Evolutionary conservation across 2,888 invertebrate species (phyloP).

Genomic region (Meiosimyza platycephala): DNA sequence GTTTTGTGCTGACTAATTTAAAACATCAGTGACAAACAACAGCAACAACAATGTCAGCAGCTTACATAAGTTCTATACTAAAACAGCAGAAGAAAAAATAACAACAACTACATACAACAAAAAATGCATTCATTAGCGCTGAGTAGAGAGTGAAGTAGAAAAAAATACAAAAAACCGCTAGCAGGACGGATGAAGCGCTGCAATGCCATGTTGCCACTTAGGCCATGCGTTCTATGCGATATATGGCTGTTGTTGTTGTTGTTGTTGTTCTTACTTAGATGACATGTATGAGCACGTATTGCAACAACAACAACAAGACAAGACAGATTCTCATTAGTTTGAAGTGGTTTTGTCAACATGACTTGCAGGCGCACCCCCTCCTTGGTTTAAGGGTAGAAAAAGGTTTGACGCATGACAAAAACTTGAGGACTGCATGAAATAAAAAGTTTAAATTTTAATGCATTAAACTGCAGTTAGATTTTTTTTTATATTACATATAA

Average conservation of each 20-base stretch:
- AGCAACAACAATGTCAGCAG: neutral
- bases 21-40: constrained; percentile 22
- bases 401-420: neutral
- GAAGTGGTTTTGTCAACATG: constrained; percentile 59
- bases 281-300: constrained; percentile 5
- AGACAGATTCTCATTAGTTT: constrained; percentile 58
- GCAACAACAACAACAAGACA: constrained; percentile 25
- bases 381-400: neutral
- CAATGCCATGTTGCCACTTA: constrained; percentile 33
- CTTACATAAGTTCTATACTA: neutral
- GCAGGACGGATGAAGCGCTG: neutral
- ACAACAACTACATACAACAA: too few relatives aligned
- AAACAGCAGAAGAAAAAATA: constrained; percentile 19
- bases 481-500: too few relatives aligned
- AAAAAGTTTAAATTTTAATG: too few relatives aligned
- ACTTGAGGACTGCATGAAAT: too few relatives aligned
- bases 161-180: too few relatives aligned
- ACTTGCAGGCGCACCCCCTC: constrained; percentile 1
- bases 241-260: neutral
- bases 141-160: constrained; percentile 16
- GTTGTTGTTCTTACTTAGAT: neutral
- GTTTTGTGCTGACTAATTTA: constrained; percentile 27
- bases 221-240: constrained; percentile 21
- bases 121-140: constrained; percentile 37
- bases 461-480: too few relatives aligned